These are phyloP conservation scores for Rostratula benghalensis DNA, from an alignment of 2,113 vertebrate species.

Conservation along the genomic window DNA sequence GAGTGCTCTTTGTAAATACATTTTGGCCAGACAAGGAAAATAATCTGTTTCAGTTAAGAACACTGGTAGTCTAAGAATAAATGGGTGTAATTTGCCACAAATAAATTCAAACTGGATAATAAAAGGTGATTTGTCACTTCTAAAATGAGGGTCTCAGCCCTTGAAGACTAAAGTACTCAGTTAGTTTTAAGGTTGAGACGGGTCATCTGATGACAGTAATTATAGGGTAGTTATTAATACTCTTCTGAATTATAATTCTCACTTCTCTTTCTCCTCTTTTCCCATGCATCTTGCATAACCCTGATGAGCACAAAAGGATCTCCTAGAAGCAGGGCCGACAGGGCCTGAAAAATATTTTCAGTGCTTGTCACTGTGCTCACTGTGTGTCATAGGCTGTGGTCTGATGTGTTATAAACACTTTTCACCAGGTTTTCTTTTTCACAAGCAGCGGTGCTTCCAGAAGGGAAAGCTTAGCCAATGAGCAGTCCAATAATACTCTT, in stretches of 20 bases:
- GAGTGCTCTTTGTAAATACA: background rate
- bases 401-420: background rate
- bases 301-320: background rate
- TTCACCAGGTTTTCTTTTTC: conserved; percentile 34
- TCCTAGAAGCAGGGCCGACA: background rate
- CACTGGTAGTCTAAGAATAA: background rate
- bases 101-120: background rate
- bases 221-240: background rate
- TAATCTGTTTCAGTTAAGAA: background rate
- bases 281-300: conserved; percentile 6
- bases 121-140: background rate
- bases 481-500: conserved; percentile 10
- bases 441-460: conserved; percentile 10
- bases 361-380: conserved; percentile 4
- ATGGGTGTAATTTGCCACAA: background rate
- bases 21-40: background rate
- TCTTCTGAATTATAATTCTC: background rate
- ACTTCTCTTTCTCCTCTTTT: background rate
- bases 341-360: conserved; percentile 35
- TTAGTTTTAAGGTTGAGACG: background rate
- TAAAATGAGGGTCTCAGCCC: background rate
- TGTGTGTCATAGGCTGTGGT: background rate
- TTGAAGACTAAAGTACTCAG: background rate
- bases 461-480: conserved; percentile 13
- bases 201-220: background rate